Percentiles rank a stretch among this genome's conserved stretches.
Evolutionary conservation across 2,113 vertebrate species (phyloP).

Genomic region (Pseudois nayaur): DNA sequence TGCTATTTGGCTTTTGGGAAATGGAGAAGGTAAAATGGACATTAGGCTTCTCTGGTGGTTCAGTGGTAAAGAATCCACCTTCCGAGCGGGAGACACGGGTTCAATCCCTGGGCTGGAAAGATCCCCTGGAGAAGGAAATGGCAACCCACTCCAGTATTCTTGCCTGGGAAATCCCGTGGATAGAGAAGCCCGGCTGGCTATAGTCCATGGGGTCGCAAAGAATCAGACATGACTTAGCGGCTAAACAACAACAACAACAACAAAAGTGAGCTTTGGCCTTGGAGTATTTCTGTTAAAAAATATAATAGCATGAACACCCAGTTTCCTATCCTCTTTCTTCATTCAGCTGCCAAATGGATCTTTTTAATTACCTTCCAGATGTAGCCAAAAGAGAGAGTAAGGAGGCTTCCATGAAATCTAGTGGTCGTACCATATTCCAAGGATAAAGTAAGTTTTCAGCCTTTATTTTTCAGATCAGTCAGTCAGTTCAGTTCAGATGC

Average conservation of each 20-base stretch:
- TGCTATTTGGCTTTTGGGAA: not conserved
- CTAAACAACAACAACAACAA: not conserved
- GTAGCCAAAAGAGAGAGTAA: not conserved
- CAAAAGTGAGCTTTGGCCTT: not conserved
- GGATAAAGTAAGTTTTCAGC: not conserved
- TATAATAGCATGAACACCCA: not conserved
- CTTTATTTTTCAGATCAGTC: slow-evolving; percentile 1
- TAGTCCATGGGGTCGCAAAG: not conserved
- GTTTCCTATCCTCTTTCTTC: not conserved
- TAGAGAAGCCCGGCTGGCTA: not conserved
- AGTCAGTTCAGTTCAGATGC: not conserved
- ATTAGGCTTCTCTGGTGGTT: not conserved
- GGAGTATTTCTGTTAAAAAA: not conserved
- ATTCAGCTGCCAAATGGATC: not conserved
- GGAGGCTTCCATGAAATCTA: not conserved
- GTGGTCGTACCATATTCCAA: not conserved
- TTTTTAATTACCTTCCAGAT: slow-evolving; percentile 33
- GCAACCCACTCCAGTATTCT: not conserved
- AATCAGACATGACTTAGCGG: not conserved
- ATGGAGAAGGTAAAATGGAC: not conserved
- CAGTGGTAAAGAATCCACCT: not conserved
- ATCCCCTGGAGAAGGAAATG: not conserved
- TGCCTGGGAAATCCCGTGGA: not conserved
- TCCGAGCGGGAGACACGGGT: not conserved
- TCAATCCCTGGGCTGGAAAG: not conserved